Percentiles rank a stretch among this genome's conserved stretches.
Evolutionary conservation across 2,797 vertebrate species (phyloP).

Genomic region (Knipowitschia caucasica): DNA sequence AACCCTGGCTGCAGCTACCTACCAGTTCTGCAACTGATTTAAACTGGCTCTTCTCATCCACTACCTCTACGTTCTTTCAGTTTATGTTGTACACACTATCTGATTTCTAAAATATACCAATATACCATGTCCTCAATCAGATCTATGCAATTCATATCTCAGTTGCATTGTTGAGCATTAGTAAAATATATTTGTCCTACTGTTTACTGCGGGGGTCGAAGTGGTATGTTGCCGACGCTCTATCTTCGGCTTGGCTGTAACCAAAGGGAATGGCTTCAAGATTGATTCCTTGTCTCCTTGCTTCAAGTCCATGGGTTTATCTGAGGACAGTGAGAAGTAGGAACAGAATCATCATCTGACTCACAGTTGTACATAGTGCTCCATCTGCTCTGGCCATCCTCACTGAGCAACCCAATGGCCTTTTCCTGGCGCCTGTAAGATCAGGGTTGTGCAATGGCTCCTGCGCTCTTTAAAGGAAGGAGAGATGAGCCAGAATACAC

Average conservation of each 20-base stretch:
- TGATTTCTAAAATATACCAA: conserved; percentile 3
- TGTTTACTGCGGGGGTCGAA: conserved; percentile 53
- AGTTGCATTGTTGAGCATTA: neutral
- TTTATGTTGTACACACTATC: conserved; percentile 2
- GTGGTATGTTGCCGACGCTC: conserved; percentile 61
- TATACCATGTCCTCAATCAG: neutral
- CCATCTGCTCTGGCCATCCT: conserved; percentile 66
- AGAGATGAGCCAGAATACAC: conserved; percentile 30
- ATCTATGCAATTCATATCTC: neutral
- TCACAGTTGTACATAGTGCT: conserved; percentile 57
- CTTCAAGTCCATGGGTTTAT: conserved; percentile 69
- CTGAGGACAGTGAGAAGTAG: conserved; percentile 58
- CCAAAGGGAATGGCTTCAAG: conserved; percentile 59
- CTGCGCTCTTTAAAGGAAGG: conserved; percentile 30
- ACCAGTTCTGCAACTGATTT: conserved; percentile 46
- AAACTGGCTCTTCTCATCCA: conserved; percentile 8
- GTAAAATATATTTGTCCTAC: conserved; percentile 39
- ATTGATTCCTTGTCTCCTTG: conserved; percentile 66
- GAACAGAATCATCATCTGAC: conserved; percentile 48
- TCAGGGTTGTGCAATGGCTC: conserved; percentile 46
- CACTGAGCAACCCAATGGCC: conserved; percentile 44
- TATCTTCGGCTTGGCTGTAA: conserved; percentile 71
- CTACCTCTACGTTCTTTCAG: conserved; percentile 3
- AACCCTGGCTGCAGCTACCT: conserved; percentile 36
- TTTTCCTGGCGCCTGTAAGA: conserved; percentile 48